Base-by-base conservation (phyloP, 2,113 vertebrate genomes). In the Triplophysa siluroides region DNA sequence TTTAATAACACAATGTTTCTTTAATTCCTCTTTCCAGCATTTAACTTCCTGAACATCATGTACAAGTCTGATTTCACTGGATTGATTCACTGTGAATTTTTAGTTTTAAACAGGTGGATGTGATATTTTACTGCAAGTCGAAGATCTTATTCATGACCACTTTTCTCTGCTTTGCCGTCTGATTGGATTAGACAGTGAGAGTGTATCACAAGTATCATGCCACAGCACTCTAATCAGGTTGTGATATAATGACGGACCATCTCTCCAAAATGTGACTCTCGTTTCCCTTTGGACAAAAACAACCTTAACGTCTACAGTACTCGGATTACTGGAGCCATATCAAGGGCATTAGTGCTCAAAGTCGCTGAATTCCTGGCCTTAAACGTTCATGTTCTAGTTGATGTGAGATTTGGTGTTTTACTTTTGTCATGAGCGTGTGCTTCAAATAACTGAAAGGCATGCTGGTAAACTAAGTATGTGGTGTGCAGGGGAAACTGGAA, bases 141-240 rank as follows among this genome's bases (percentile, higher is more conserved):
- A 26, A 58, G 70, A 60, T 60, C 54, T 61, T 14, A 43, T 63
- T 43, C 13, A 33, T 61, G 56, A 45, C 33, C 23, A 24, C 21
- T 62, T 14, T 47, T 23, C 72, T 75, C 72, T 26, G n/a, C 54
- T 24, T 21, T 62, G 62, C 45, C 62, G 19, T 43, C 75, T 65
- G 45, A 77, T 77, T 77, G 18, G 43, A 77, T 77, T 77, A 66
- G 26, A 18, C 41, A 26, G 16, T 26, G 45, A 78, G 43, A 75
- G 58, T 21, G 73, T n/a, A 81, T 81, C 76, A 81, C 72, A 71
- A 65, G 74, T 71, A 66, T 69, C 66, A 38, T 29, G 26, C 41
- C 80, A 76, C 26, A 14, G 19, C 26, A 26, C 47, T 67, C 66
- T 70, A 82, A 82, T 85, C 80, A 79, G 58, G 70, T 79, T 78